A percentile compares a stretch with the other conserved stretches of the same genome.
Conservation (phyloP, 2,797 vertebrate species). For the Echiichthys vipera region DNA sequence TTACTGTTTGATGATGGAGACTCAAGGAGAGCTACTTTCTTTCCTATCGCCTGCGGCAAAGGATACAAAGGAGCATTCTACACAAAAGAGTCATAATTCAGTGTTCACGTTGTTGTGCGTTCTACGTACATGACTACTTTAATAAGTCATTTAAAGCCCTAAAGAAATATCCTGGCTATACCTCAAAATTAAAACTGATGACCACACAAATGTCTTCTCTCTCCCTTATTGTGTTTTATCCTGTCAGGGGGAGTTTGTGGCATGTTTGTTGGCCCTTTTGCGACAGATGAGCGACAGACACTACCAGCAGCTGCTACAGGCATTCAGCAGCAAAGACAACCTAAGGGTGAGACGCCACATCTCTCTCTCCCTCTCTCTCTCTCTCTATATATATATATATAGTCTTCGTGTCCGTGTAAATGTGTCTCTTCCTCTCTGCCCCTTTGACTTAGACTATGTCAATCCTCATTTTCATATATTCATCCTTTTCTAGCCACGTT, state of each 20-base stretch:
- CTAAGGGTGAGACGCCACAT: constrained; percentile 88
- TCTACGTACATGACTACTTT: not conserved
- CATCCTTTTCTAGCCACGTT: not conserved
- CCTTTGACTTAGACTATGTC: not conserved
- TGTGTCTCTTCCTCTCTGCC: not conserved
- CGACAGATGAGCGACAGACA: constrained; percentile 98
- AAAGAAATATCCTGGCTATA: not conserved
- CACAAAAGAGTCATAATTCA: not conserved
- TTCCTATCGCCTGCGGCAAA: not conserved
- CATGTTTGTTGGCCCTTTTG: constrained; percentile 93
- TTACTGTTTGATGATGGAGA: constrained; percentile 13
- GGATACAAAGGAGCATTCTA: not conserved
- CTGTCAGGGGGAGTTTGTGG: constrained; percentile 95
- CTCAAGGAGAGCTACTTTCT: not conserved
- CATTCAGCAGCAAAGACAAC: constrained; percentile 93
- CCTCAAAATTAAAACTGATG: not conserved
- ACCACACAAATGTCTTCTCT: not conserved
- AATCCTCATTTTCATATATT: not conserved
- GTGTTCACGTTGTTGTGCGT: not conserved
- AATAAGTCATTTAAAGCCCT: not conserved
- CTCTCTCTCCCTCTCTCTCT: not conserved
- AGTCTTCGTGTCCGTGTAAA: not conserved
- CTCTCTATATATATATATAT: not conserved
- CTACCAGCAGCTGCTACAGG: constrained; percentile 96
- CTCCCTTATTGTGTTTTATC: constrained; percentile 1